phyloP scores from a whole-genome alignment of 2,797 vertebrate genomes.

The Rhabdophis nuchalis region DNA sequence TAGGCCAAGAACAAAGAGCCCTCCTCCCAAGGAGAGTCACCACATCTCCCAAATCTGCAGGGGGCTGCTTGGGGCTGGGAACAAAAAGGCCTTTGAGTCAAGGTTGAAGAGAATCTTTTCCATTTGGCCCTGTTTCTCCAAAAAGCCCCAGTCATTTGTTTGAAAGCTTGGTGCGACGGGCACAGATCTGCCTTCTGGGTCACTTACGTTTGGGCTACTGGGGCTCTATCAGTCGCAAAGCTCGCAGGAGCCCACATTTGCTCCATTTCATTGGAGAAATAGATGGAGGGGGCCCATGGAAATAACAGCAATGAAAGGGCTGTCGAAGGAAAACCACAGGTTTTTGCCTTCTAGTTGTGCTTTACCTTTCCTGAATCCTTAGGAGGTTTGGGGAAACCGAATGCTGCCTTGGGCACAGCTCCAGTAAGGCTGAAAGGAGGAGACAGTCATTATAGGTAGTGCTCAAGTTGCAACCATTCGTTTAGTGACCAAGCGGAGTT shows the following conservation, averaged over 20 bases:
- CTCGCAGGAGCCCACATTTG: neutral
- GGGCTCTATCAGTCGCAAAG: neutral
- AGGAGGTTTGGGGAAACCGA: slow-evolving; percentile 6
- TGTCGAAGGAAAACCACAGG: neutral
- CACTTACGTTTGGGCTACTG: neutral
- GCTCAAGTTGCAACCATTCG: neutral
- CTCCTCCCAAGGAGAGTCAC: neutral
- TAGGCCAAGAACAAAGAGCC: neutral
- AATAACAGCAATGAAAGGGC: neutral
- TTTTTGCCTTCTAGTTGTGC: slow-evolving; percentile 19
- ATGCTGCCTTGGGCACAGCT: neutral
- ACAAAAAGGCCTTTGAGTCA: neutral
- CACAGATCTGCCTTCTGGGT: neutral
- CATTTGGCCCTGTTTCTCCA: neutral
- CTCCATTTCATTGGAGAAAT: neutral
- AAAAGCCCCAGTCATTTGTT: neutral
- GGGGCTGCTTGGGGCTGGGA: neutral
- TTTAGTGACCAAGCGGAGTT: neutral
- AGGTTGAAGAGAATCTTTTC: neutral
- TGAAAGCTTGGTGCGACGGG: neutral
- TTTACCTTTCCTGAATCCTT: neutral
- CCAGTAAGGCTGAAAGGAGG: neutral
- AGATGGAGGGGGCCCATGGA: slow-evolving; percentile 10
- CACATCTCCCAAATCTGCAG: neutral
- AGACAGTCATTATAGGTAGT: neutral